phyloP scores from a whole-genome alignment of 2,888 invertebrate genomes.

The Pammene aurita region DNA sequence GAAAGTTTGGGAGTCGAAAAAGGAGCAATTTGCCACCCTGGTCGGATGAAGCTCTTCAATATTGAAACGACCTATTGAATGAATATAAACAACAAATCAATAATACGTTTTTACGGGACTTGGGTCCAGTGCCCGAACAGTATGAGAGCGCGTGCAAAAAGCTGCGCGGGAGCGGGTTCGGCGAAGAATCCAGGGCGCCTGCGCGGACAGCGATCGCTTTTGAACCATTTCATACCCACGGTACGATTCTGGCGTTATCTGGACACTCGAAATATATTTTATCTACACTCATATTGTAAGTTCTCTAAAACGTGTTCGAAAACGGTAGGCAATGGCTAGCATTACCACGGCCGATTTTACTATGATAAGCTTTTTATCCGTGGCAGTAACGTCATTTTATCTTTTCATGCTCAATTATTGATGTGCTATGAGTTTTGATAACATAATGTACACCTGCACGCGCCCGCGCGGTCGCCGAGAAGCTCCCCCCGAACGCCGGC shows the following conservation, averaged over 20 bases:
- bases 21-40: conserved; percentile 76
- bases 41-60: conserved; percentile 59
- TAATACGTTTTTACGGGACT: conserved; percentile 66
- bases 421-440: too few species aligned
- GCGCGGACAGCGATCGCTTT: conserved; percentile 26
- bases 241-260: background rate
- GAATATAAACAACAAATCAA: conserved; percentile 59
- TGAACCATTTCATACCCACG: conserved; percentile 24
- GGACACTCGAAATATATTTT: background rate
- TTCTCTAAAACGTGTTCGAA: too few species aligned
- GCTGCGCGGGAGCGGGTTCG: conserved; percentile 66
- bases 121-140: conserved; percentile 56
- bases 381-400: too few species aligned
- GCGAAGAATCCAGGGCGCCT: conserved; percentile 66
- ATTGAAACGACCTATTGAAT: conserved; percentile 60
- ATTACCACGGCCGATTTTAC: too few species aligned
- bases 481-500: too few species aligned
- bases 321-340: too few species aligned
- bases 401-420: too few species aligned
- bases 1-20: conserved; percentile 63
- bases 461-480: too few species aligned
- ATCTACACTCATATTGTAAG: too few species aligned
- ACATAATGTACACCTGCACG: too few species aligned
- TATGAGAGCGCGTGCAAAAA: conserved; percentile 72
- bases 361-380: too few species aligned